These are phyloP conservation scores for Tubiluchus corallicola DNA, from an alignment of 2,888 invertebrate genomes.

Conservation along the genomic window DNA sequence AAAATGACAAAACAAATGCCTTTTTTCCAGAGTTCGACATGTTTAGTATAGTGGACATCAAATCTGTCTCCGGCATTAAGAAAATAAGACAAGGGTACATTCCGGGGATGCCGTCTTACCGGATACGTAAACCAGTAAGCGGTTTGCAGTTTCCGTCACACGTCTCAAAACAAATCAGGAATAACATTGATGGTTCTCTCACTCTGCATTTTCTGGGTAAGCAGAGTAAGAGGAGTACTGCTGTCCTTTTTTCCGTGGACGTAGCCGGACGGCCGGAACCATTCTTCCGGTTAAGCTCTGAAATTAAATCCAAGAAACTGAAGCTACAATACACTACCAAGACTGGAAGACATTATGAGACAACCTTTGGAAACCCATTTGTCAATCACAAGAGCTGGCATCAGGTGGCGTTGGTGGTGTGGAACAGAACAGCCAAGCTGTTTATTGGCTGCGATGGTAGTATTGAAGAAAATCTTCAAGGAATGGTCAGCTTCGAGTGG, in stretches of 20 bases:
- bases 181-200: background rate
- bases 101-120: background rate
- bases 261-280: background rate
- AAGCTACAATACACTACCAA: background rate
- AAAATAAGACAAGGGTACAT: background rate
- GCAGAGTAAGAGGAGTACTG: background rate
- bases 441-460: too few relatives aligned
- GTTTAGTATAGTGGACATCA: background rate
- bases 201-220: background rate
- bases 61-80: background rate
- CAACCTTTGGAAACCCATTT: background rate
- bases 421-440: background rate
- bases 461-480: too few relatives aligned
- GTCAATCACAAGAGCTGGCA: conserved; percentile 1
- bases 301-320: background rate
- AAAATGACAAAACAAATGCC: too few relatives aligned
- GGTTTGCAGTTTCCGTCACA: background rate
- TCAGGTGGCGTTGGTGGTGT: background rate
- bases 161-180: background rate
- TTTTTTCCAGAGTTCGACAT: background rate
- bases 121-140: background rate
- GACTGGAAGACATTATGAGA: background rate
- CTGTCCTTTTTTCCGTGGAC: background rate
- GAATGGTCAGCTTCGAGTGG: background rate
- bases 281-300: background rate